These are phyloP conservation scores for Macrotis lagotis DNA, from an alignment of 2,113 vertebrate species.

Conservation along the genomic window DNA sequence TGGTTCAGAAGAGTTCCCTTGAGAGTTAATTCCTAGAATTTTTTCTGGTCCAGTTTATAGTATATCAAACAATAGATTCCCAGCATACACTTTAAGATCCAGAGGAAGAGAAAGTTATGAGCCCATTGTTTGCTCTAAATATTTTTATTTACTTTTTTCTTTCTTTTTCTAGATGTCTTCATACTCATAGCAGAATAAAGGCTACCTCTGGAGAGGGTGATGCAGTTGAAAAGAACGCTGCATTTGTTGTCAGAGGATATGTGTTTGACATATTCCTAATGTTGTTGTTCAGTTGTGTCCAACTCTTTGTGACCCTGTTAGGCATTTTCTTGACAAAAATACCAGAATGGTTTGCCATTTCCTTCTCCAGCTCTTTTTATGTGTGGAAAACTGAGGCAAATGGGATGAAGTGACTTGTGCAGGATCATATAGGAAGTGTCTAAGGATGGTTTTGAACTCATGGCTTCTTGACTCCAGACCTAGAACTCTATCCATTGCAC, in stretches of 20 bases:
- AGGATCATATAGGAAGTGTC: not conserved
- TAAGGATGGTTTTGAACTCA: not conserved
- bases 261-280: not conserved
- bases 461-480: not conserved
- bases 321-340: not conserved
- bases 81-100: not conserved
- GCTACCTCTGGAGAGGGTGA: not conserved
- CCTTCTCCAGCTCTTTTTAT: not conserved
- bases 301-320: not conserved
- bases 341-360: not conserved
- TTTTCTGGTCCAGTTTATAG: conserved; percentile 27
- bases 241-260: not conserved
- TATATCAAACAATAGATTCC: conserved; percentile 28
- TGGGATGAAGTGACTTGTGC: not conserved
- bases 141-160: conserved; percentile 13
- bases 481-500: not conserved
- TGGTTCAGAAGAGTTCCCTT: not conserved
- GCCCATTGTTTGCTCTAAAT: not conserved
- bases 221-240: not conserved
- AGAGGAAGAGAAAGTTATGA: not conserved
- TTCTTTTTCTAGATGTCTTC: not conserved
- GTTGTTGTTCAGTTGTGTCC: not conserved
- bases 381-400: not conserved
- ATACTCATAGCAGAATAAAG: not conserved
- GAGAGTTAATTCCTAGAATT: conserved; percentile 6